Percentiles rank a stretch among this genome's conserved stretches.
Conservation (phyloP, 2,888 invertebrate species). For the Augochlorella aurata region DNA sequence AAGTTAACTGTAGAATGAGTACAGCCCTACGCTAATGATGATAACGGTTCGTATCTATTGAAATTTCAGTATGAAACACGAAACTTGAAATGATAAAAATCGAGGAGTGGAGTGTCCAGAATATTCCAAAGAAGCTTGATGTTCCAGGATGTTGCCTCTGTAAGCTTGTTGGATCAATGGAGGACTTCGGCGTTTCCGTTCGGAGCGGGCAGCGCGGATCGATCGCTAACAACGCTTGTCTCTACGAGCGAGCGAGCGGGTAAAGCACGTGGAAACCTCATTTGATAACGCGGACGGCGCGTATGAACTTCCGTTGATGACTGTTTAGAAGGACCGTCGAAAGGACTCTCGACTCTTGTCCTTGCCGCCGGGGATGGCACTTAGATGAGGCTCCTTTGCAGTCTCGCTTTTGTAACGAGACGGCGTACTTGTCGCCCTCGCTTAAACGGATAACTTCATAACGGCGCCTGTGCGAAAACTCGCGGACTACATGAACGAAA, state of each 20-base stretch:
- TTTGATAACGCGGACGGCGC: constrained; percentile 31
- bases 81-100: background rate
- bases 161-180: background rate
- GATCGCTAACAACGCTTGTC: background rate
- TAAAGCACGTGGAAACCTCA: constrained; percentile 1
- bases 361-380: constrained; percentile 41
- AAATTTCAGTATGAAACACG: background rate
- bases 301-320: constrained; percentile 38
- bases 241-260: background rate
- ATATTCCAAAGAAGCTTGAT: background rate
- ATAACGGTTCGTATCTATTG: background rate
- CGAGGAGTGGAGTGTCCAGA: background rate
- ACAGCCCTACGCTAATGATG: background rate
- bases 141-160: constrained; percentile 14
- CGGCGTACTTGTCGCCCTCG: constrained; percentile 21
- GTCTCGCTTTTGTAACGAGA: constrained; percentile 36
- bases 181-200: background rate
- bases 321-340: constrained; percentile 25
- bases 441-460: constrained; percentile 32
- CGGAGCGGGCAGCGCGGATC: constrained; percentile 2
- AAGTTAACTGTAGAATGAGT: background rate
- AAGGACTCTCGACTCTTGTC: constrained; percentile 39
- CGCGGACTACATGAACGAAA: background rate
- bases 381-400: constrained; percentile 43
- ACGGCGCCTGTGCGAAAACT: constrained; percentile 3